Evolutionary conservation across 2,888 invertebrate species (phyloP).

Genomic region (Erannis defoliaria): DNA sequence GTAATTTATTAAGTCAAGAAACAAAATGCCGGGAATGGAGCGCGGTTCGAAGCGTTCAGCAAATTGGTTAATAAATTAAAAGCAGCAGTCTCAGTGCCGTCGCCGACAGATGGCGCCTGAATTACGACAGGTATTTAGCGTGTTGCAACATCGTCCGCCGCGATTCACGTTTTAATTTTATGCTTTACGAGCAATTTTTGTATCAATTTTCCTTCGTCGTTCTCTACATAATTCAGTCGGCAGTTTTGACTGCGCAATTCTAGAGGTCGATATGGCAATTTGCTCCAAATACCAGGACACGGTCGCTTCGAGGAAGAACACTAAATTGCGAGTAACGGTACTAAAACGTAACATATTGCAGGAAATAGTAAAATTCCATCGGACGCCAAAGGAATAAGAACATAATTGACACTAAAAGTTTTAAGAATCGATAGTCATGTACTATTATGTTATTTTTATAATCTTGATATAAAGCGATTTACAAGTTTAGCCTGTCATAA

Average conservation of each 20-base stretch:
- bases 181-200: conserved; percentile 84
- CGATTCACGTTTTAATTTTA: conserved; percentile 83
- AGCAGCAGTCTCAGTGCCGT: conserved; percentile 82
- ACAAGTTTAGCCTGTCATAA: neutral
- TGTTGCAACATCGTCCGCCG: conserved; percentile 82
- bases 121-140: conserved; percentile 86
- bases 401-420: conserved; percentile 41
- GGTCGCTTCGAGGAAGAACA: conserved; percentile 54
- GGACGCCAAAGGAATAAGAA: conserved; percentile 8
- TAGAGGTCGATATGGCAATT: conserved; percentile 69
- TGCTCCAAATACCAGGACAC: conserved; percentile 58
- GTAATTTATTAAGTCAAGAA: conserved; percentile 82
- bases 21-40: conserved; percentile 74
- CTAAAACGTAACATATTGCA: conserved; percentile 32
- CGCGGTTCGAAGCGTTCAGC: conserved; percentile 79
- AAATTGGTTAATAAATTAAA: conserved; percentile 86
- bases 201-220: conserved; percentile 79
- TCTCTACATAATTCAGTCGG: conserved; percentile 72
- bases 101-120: conserved; percentile 84
- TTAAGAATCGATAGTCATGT: neutral
- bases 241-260: conserved; percentile 65
- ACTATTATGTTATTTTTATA: neutral
- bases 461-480: neutral
- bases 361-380: conserved; percentile 23
- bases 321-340: conserved; percentile 52